These are phyloP conservation scores for Monochamus saltuarius DNA, from an alignment of 1,140 invertebrate genomes.

Conservation along the genomic window DNA sequence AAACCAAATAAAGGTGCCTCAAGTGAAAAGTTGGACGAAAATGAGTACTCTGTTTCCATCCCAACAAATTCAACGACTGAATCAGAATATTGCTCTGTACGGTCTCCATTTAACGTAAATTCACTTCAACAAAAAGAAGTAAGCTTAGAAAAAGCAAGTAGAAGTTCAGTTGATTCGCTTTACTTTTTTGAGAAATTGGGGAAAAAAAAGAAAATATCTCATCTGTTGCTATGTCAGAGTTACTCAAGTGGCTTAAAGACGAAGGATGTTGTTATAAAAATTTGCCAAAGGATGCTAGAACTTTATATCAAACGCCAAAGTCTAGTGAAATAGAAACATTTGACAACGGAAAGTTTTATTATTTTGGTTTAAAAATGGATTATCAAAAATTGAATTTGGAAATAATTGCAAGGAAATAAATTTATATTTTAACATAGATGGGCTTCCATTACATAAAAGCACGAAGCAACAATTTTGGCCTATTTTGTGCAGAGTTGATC, in stretches of 20 bases:
- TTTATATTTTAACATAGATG: slow-evolving; percentile 22
- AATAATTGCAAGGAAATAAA: slow-evolving; percentile 2
- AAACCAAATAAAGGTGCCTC: background rate
- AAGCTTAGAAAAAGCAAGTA: background rate
- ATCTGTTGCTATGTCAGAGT: background rate
- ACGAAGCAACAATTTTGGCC: slow-evolving; percentile 25
- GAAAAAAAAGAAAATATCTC: slow-evolving; percentile 6
- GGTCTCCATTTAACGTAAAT: background rate
- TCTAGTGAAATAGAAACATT: slow-evolving; percentile 10
- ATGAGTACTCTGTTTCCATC: background rate
- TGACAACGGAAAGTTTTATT: slow-evolving; percentile 17
- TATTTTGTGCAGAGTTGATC: slow-evolving; percentile 18
- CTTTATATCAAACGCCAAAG: slow-evolving; percentile 21
- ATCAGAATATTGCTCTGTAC: background rate
- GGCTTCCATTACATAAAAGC: slow-evolving; percentile 22
- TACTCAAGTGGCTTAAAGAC: slow-evolving; percentile 2
- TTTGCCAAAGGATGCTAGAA: slow-evolving; percentile 14
- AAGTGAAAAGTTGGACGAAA: background rate
- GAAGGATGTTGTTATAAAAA: background rate
- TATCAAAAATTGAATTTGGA: slow-evolving; percentile 5
- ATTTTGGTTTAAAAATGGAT: slow-evolving; percentile 23
- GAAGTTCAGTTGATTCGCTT: background rate
- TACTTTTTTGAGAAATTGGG: background rate
- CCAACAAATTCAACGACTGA: background rate
- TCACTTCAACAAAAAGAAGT: background rate